phyloP scores from a whole-genome alignment of 2,888 invertebrate species.

The Tuta absoluta region DNA sequence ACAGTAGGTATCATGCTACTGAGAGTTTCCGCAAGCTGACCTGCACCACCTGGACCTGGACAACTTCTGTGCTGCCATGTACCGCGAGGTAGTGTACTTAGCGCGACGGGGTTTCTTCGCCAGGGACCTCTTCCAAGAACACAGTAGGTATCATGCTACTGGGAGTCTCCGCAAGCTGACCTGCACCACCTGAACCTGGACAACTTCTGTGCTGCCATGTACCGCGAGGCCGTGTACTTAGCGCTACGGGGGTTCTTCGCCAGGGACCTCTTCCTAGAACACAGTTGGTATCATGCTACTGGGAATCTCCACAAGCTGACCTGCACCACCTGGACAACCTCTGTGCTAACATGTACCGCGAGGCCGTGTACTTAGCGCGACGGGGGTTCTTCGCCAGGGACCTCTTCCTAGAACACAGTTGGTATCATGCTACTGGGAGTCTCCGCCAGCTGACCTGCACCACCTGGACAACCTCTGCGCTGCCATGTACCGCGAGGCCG shows the following conservation, averaged over 20 bases:
- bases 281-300: too few species aligned
- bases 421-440: slow-evolving; percentile 39
- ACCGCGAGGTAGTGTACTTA: slow-evolving; percentile 45
- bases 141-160: slow-evolving; percentile 36
- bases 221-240: slow-evolving; percentile 45
- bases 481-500: slow-evolving; percentile 45
- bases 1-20: slow-evolving; percentile 39
- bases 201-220: slow-evolving; percentile 43
- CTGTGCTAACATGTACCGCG: slow-evolving; percentile 45
- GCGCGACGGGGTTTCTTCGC: slow-evolving; percentile 44
- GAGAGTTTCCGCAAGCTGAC: slow-evolving; percentile 36
- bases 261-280: slow-evolving; percentile 45
- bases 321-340: slow-evolving; percentile 36
- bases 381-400: slow-evolving; percentile 43
- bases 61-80: slow-evolving; percentile 43
- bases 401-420: slow-evolving; percentile 44
- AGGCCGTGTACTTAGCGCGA: slow-evolving; percentile 43
- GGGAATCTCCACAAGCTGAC: slow-evolving; percentile 35
- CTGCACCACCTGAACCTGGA: slow-evolving; percentile 36
- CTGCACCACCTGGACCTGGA: slow-evolving; percentile 36
- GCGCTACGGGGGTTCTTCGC: slow-evolving; percentile 43
- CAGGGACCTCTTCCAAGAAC: slow-evolving; percentile 45
- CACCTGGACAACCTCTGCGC: slow-evolving; percentile 42
- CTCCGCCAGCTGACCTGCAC: slow-evolving; percentile 34
- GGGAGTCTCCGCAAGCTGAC: slow-evolving; percentile 36